A percentile compares a stretch with the other conserved stretches of the same genome.
phyloP scores from a whole-genome alignment of 1,140 invertebrate species.

The Thrips palmi region DNA sequence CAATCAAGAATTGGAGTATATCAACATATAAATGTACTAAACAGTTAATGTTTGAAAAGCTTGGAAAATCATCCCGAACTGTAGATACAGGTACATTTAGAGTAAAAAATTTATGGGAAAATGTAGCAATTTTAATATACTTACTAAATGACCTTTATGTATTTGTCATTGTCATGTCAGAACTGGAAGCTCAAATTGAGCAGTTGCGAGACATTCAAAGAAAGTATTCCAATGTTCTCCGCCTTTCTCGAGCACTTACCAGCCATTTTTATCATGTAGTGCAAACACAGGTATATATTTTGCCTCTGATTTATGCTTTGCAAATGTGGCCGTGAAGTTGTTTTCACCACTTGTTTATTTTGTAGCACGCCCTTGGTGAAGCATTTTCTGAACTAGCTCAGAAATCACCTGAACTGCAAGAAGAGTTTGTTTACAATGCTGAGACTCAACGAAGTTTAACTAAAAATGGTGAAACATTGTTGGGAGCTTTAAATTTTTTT shows the following conservation, averaged over 20 bases:
- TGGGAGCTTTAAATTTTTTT: conserved; percentile 89
- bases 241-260: conserved; percentile 63
- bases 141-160: conserved; percentile 12
- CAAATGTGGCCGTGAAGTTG: conserved; percentile 4
- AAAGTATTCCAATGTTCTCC: conserved; percentile 77
- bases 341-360: conserved; percentile 8
- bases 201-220: conserved; percentile 80
- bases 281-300: conserved; percentile 45
- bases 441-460: conserved; percentile 85
- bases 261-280: conserved; percentile 81
- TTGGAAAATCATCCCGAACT: conserved; percentile 82
- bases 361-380: conserved; percentile 58
- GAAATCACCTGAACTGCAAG: conserved; percentile 84
- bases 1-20: conserved; percentile 87
- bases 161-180: conserved; percentile 38
- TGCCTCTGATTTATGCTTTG: conserved; percentile 7
- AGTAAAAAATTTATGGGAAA: conserved; percentile 2
- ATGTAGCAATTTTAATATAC: conserved; percentile 7
- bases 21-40: conserved; percentile 94
- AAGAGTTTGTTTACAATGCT: conserved; percentile 88
- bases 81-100: conserved; percentile 56
- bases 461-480: conserved; percentile 82
- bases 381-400: conserved; percentile 90
- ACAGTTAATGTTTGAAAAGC: conserved; percentile 84
- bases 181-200: conserved; percentile 85